Evolutionary conservation across 2,113 vertebrate species (phyloP).

Genomic region (Odocoileus hemionus): DNA sequence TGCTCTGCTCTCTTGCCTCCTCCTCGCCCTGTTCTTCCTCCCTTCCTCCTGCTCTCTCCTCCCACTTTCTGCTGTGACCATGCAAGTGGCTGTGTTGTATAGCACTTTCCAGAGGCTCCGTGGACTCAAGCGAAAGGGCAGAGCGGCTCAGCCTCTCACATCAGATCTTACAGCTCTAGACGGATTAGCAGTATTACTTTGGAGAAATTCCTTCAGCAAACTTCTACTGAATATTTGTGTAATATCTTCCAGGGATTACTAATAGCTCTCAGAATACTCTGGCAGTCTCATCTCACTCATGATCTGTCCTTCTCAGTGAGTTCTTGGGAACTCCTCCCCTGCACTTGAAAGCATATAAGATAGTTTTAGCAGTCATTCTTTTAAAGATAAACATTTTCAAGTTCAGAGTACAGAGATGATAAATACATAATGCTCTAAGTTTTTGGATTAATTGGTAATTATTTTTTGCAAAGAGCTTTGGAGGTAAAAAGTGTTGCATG

Average conservation of each 20-base stretch:
- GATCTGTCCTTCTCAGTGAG: neutral
- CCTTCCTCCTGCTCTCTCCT: neutral
- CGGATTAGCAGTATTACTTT: slow-evolving; percentile 13
- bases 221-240: neutral
- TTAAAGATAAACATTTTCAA: neutral
- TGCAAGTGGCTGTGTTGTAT: neutral
- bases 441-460: slow-evolving; percentile 62
- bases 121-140: neutral
- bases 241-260: neutral
- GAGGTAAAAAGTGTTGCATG: slow-evolving; percentile 1
- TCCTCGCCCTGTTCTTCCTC: accelerated
- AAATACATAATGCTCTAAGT: slow-evolving; percentile 24
- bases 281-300: neutral
- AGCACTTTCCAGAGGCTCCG: neutral
- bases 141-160: neutral
- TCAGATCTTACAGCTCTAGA: neutral
- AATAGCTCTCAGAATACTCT: neutral
- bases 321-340: neutral
- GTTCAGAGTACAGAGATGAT: slow-evolving; percentile 13
- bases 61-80: neutral
- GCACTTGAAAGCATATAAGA: neutral
- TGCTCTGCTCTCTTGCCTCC: neutral
- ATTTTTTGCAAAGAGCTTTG: slow-evolving; percentile 38
- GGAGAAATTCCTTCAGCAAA: slow-evolving; percentile 23
- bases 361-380: neutral